Conservation (phyloP, 2,797 vertebrate species). For the Lateolabrax maculatus region DNA sequence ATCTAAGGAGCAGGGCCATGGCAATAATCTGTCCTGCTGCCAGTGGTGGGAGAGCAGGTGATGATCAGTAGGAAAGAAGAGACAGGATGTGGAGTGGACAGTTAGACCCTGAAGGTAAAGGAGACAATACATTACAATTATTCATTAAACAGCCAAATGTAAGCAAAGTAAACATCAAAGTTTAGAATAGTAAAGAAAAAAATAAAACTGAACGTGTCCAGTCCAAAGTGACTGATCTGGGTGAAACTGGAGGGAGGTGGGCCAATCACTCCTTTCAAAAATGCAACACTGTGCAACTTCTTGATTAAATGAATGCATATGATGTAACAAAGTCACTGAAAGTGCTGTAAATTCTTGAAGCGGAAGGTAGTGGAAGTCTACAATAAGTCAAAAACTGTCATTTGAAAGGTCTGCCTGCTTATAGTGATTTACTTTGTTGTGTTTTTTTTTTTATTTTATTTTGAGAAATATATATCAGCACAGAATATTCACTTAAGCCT, state of each 20-base stretch:
- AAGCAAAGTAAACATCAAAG: background rate
- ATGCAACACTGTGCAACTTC: conserved; percentile 3
- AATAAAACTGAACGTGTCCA: background rate
- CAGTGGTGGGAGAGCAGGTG: conserved; percentile 6
- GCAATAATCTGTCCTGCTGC: conserved; percentile 40
- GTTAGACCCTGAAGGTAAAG: background rate
- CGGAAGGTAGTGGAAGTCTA: background rate
- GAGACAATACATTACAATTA: background rate
- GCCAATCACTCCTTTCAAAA: conserved; percentile 8
- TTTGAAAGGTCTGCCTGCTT: conserved; percentile 8
- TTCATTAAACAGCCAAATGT: background rate
- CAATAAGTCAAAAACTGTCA: conserved; percentile 13
- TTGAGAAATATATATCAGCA: conserved; percentile 2
- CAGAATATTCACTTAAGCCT: background rate
- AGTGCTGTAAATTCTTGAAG: conserved; percentile 22
- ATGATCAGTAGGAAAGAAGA: conserved; percentile 21
- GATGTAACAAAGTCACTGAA: conserved; percentile 7
- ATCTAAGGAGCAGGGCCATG: conserved; percentile 51
- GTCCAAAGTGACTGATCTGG: background rate
- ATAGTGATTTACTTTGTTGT: conserved; percentile 40
- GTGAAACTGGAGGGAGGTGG: background rate
- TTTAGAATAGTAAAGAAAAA: background rate
- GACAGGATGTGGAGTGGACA: background rate
- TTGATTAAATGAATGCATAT: conserved; percentile 36
- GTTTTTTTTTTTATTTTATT: too few species aligned